phyloP scores from a whole-genome alignment of 2,888 invertebrate species.

The Caenorhabditis sulstoni region DNA sequence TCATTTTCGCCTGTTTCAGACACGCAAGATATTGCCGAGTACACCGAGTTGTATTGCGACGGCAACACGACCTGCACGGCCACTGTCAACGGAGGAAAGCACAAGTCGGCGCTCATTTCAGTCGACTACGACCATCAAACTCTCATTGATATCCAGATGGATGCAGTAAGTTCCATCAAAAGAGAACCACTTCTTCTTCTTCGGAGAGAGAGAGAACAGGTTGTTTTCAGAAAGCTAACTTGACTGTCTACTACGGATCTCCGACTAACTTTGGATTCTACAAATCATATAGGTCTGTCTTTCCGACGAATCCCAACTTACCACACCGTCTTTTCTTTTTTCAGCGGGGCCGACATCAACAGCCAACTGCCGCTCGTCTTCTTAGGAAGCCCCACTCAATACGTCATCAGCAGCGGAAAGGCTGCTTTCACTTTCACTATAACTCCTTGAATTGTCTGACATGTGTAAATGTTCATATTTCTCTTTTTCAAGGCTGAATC shows the following conservation, averaged over 20 bases:
- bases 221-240: not conserved
- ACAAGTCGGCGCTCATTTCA: not conserved
- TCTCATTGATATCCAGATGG: not conserved
- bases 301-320: too few species aligned
- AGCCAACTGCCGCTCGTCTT: not conserved
- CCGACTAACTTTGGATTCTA: not conserved
- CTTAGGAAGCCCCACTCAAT: too few species aligned
- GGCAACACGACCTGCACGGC: not conserved
- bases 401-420: slow-evolving; percentile 1
- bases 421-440: not conserved
- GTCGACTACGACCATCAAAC: not conserved
- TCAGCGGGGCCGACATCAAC: not conserved
- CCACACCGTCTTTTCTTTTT: too few species aligned
- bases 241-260: slow-evolving; percentile 12
- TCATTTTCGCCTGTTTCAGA: not conserved
- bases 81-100: not conserved
- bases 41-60: not conserved
- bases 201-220: not conserved
- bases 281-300: too few species aligned
- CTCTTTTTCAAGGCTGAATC: too few species aligned
- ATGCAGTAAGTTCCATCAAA: not conserved
- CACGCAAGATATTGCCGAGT: not conserved
- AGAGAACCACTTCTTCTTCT: not conserved
- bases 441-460: not conserved
- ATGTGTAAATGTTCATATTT: too few species aligned